Base-by-base conservation (phyloP, 2,888 invertebrate species). In the Drosophila paucipuncta region DNA sequence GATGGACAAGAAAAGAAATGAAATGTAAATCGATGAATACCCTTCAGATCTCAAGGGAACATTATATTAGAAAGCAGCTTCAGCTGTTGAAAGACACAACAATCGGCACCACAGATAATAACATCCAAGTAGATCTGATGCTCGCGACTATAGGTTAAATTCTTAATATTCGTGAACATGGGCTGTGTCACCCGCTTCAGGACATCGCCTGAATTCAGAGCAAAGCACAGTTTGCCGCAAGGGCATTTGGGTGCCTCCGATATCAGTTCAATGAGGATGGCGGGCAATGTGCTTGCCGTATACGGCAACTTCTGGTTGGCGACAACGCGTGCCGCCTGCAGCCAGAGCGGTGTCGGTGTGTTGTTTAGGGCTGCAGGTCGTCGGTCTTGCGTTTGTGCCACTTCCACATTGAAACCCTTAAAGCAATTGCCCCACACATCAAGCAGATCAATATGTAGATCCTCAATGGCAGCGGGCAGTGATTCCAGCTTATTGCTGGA, bases 391-490 rank as follows among this genome's bases (percentile, higher is more conserved):
- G 76, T 72, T 35, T 86, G 83, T 3, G 77, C 82, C 2, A 71
- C 79, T 5, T 83, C 70, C 31, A 60, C 52, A 43, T 86, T 89
- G 28, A 85, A 79, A 10, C 65, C 66, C 22, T 83, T 75, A 13
- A 86, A 86, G 60, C 90, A 85, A 59, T 93, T 93, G 33, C 91
- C 92, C 92, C 93, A 93, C 6, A 93, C 91, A 74, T 93, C 92
- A 18, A 93, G 69, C 37, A 89, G 50, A 49, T 92, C 92, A 3
- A 93, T 73, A 16, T 86, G 85, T 13, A 92, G 76, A 39, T 91
- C 88, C 58, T 92, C 92, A 22, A 93, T 91, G 18, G 91, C 87
- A 28, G 91, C 85, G 2, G 93, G 93, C 68, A 93, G 63, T 0
- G 93, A 93, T 68, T 91, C 89, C 39, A 93, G 71, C 50, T 91